These are phyloP conservation scores for Hirtodrosophila histrioides DNA, from an alignment of 2,888 invertebrate species.

Conservation along the genomic window DNA sequence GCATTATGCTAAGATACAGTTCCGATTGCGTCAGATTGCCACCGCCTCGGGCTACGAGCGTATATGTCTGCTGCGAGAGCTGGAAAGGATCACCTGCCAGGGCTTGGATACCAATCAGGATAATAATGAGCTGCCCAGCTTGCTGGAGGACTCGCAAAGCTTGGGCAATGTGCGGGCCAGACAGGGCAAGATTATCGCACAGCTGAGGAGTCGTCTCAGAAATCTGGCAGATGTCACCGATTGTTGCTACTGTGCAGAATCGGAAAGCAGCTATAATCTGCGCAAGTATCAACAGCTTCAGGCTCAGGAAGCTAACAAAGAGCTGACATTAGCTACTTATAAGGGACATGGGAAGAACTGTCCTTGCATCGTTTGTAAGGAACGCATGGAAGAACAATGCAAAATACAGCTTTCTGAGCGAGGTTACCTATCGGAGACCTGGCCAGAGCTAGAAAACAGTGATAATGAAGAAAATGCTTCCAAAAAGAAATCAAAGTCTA, in stretches of 20 bases:
- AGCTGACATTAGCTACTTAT: not conserved
- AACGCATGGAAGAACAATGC: not conserved
- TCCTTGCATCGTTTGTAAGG: conserved; percentile 20
- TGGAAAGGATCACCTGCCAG: conserved; percentile 62
- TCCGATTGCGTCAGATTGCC: conserved; percentile 75
- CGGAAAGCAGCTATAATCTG: conserved; percentile 17
- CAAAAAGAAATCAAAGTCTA: not conserved
- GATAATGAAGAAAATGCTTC: not conserved
- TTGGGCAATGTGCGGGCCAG: conserved; percentile 68
- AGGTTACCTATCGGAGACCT: conserved; percentile 28
- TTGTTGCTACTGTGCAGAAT: conserved; percentile 9
- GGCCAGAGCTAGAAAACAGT: not conserved
- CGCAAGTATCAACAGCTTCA: not conserved
- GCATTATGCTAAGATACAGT: conserved; percentile 79
- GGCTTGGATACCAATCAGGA: conserved; percentile 38
- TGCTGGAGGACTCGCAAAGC: conserved; percentile 54
- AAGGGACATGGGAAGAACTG: conserved; percentile 18
- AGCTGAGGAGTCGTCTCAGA: conserved; percentile 56
- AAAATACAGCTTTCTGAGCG: not conserved
- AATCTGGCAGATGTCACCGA: conserved; percentile 32
- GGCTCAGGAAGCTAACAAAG: not conserved
- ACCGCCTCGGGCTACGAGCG: conserved; percentile 61
- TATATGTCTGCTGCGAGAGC: conserved; percentile 58
- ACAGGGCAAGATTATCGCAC: conserved; percentile 61
- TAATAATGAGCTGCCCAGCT: conserved; percentile 56